phyloP scores from a whole-genome alignment of 2,888 invertebrate genomes.

The Drosophila meridiana region DNA sequence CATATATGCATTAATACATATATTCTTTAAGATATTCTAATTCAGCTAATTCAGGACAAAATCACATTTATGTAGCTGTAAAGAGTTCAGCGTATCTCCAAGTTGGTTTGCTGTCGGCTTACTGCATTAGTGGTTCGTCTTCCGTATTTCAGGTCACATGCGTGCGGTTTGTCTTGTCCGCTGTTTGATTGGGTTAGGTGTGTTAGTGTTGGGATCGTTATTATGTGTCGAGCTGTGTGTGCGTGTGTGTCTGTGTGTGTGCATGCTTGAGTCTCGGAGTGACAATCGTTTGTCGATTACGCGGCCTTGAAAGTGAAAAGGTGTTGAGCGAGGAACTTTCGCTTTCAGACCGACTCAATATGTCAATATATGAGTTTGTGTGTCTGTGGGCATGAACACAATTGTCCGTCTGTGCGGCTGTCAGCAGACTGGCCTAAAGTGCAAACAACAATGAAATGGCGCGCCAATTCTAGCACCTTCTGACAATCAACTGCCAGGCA shows the following conservation, averaged over 20 bases:
- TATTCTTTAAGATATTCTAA: no score
- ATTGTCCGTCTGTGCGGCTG: slow-evolving; percentile 22
- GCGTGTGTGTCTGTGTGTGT: slow-evolving; percentile 20
- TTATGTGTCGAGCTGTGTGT: slow-evolving; percentile 19
- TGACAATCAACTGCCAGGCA: slow-evolving; percentile 63
- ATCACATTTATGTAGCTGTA: not conserved
- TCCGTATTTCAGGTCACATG: slow-evolving; percentile 74
- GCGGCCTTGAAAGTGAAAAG: slow-evolving; percentile 84
- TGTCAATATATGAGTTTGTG: not conserved
- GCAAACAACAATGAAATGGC: slow-evolving; percentile 59
- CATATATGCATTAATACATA: no score
- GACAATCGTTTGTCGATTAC: slow-evolving; percentile 68
- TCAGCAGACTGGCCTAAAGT: slow-evolving; percentile 44
- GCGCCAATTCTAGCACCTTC: slow-evolving; percentile 62
- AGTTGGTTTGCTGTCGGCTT: slow-evolving; percentile 5
- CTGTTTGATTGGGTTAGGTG: slow-evolving; percentile 49
- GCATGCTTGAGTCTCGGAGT: slow-evolving; percentile 31
- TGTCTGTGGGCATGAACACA: slow-evolving; percentile 26
- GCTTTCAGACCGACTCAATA: slow-evolving; percentile 37
- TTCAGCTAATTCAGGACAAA: no score
- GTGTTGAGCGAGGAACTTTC: slow-evolving; percentile 73
- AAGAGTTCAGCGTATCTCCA: slow-evolving; percentile 12
- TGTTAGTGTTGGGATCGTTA: slow-evolving; percentile 51
- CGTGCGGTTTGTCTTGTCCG: slow-evolving; percentile 54
- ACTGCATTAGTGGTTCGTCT: slow-evolving; percentile 48